These are phyloP conservation scores for Drosophila guanche DNA, from an alignment of 1,140 invertebrate genomes.

Conservation along the genomic window DNA sequence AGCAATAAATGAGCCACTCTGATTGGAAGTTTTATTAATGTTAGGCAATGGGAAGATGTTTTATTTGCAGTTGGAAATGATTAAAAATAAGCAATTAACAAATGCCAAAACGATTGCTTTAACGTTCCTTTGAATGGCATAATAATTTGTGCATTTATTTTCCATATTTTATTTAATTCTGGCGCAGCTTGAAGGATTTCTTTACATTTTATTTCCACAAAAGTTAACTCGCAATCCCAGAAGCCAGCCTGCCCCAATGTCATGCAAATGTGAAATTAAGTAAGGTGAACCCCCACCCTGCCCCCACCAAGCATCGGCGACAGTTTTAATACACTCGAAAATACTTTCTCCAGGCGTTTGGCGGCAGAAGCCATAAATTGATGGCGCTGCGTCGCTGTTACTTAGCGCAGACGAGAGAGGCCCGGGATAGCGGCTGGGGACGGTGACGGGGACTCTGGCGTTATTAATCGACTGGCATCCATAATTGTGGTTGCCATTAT, in stretches of 20 bases:
- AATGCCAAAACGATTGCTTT: too few species aligned
- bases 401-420: conserved; percentile 18
- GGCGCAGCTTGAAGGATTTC: too few species aligned
- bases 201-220: not conserved
- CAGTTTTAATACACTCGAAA: conserved; percentile 73
- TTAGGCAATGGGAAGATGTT: not conserved
- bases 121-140: too few species aligned
- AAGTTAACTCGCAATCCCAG: conserved; percentile 14
- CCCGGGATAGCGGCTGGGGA: not conserved
- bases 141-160: too few species aligned
- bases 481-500: conserved; percentile 81
- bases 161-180: too few species aligned
- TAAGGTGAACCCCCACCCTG: conserved; percentile 44
- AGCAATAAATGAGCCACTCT: not conserved
- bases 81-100: too few species aligned
- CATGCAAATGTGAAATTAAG: conserved; percentile 65
- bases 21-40: conserved; percentile 18
- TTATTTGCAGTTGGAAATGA: too few species aligned
- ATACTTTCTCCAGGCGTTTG: conserved; percentile 39
- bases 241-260: conserved; percentile 16
- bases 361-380: conserved; percentile 39
- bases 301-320: conserved; percentile 9
- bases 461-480: conserved; percentile 80
- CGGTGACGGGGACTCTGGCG: conserved; percentile 27
- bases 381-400: conserved; percentile 30